phyloP scores from a whole-genome alignment of 1,140 invertebrate species.

The Andrena cerasifolii region DNA sequence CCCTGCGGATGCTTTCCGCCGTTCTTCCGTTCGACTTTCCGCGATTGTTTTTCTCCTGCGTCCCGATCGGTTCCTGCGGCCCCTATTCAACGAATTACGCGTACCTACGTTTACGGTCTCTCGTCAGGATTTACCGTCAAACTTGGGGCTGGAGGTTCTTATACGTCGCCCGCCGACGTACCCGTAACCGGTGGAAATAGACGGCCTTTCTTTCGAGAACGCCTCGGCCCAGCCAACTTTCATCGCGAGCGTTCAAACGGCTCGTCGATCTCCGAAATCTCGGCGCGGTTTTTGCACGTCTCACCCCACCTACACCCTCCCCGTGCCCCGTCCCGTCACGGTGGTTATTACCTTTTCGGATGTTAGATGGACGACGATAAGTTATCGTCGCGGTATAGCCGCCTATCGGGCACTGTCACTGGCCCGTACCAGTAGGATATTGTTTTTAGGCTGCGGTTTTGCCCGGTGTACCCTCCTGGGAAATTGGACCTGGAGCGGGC shows the following conservation, averaged over 20 bases:
- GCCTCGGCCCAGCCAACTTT: not conserved
- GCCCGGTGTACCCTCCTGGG: constrained; percentile 73
- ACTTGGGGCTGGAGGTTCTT: constrained; percentile 1
- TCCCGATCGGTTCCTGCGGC: not conserved
- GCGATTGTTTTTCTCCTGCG: not conserved
- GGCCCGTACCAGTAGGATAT: constrained; percentile 74
- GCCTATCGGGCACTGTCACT: constrained; percentile 73
- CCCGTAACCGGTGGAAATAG: not conserved
- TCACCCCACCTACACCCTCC: constrained; percentile 1
- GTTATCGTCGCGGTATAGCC: constrained; percentile 63
- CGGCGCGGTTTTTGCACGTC: constrained; percentile 43
- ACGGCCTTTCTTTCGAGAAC: not conserved
- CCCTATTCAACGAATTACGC: no score
- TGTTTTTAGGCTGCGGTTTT: constrained; percentile 81
- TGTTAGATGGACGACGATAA: constrained; percentile 67
- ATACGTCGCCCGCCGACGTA: not conserved
- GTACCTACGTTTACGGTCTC: not conserved
- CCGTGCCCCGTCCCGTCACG: not conserved
- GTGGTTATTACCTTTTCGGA: constrained; percentile 67
- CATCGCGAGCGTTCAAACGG: not conserved
- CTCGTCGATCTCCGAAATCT: constrained; percentile 47
- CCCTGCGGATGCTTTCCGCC: not conserved
- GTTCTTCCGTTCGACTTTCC: not conserved
- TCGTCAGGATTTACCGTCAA: not conserved
- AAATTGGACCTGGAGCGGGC: constrained; percentile 76